Base-by-base conservation (phyloP, 2,113 vertebrate species). In the Planiliza haematocheilus region DNA sequence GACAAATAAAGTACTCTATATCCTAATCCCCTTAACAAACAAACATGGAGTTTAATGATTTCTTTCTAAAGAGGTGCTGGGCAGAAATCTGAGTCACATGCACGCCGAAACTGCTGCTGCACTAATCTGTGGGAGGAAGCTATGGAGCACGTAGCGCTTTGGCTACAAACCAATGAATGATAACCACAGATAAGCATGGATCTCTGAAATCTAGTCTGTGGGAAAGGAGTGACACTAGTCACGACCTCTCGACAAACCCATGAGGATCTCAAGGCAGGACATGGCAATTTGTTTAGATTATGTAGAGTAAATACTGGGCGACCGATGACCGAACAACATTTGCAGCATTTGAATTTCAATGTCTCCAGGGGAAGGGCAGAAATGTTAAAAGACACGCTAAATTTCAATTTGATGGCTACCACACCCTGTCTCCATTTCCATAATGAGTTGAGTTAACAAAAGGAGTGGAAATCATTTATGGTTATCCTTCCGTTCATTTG, bases 21-120 rank as follows among this genome's bases (percentile, higher is more conserved):
- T 50, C 18, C 11, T 10, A 43, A 66, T 52, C 34, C 21, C n/a
- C 17, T 45, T 2, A 59, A 36, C 43, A 52, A 8, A n/a, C 7
- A 64, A 43, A 46, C 62, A 48, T 9, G 21, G 50, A 20, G n/a
- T 51, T 71, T 67, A 67, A 71, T 79, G 17, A 48, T 75, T 71
- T 46, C 21, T 48, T 16, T 17, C 9, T 16, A 56, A 37, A 55
- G 36, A 55, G 18, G 34, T 51, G 18, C 58, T 52, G 36, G 39
- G 53, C 55, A 63, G 70, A 43, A 65, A 38, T 6, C 14, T 62
- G 48, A 79, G 43, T 77, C 39, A 45, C 17, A 10, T 7, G 8
- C 1, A 17, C 50, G 18, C 7, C 7, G 66, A 77, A 73, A 60
- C 43, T 43, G 69, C 18, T 11, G 68, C 13, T 37, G 34, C 2